Conservation (phyloP, 2,888 invertebrate genomes). For the Oligia latruncula region DNA sequence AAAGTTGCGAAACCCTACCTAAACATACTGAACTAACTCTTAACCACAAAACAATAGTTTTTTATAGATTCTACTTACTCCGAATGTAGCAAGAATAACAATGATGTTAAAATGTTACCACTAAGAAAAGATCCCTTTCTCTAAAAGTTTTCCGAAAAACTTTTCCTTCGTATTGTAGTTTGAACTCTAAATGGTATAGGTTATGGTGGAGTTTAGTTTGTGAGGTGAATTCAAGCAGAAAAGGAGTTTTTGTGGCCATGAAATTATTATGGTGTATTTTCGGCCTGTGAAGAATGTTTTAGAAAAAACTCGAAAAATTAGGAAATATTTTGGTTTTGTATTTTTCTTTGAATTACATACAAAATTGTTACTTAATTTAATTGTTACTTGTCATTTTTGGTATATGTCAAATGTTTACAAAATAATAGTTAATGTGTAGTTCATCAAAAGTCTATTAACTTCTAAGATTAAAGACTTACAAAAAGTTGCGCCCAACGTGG, state of each 20-base stretch:
- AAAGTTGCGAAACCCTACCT: not conserved
- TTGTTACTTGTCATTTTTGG: too few species aligned
- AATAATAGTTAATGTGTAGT: not conserved
- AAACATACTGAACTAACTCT: constrained; percentile 33
- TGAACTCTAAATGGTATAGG: constrained; percentile 65
- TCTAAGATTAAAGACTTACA: not conserved
- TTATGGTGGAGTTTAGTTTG: constrained; percentile 71
- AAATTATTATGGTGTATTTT: constrained; percentile 7
- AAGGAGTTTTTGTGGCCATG: constrained; percentile 59
- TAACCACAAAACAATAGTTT: constrained; percentile 50
- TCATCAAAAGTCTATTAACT: too few species aligned
- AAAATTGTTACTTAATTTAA: too few species aligned
- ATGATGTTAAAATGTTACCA: constrained; percentile 51
- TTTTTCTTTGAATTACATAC: too few species aligned
- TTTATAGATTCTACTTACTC: constrained; percentile 32
- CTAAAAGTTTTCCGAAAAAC: constrained; percentile 63
- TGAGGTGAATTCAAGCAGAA: constrained; percentile 54
- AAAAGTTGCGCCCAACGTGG: constrained; percentile 90
- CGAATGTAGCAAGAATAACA: constrained; percentile 49
- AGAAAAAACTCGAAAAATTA: not conserved
- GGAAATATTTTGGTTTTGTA: too few species aligned
- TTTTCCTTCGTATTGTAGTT: constrained; percentile 64
- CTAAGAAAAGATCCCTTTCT: constrained; percentile 59
- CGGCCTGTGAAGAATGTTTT: not conserved
- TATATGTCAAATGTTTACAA: not conserved